Conservation (phyloP, 2,797 vertebrate genomes). For the Lateolabrax maculatus region DNA sequence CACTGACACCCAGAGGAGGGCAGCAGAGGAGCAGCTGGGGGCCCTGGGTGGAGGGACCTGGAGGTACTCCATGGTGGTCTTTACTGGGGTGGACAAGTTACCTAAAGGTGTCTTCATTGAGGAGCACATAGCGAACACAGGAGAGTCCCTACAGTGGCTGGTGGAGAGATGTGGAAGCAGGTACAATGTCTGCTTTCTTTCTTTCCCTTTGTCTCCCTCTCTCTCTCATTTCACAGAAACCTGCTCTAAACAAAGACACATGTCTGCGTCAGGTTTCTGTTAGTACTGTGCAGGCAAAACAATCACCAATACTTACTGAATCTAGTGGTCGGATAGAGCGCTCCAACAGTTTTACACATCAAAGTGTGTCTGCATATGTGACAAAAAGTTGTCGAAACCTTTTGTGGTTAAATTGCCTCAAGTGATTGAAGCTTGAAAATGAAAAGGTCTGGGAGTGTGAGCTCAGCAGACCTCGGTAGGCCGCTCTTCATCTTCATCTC, state of each 20-base stretch:
- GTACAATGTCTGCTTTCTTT: conserved; percentile 47
- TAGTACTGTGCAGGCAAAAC: background rate
- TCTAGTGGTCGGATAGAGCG: no score
- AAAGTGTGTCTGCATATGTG: background rate
- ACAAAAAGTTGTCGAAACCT: background rate
- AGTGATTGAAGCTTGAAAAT: background rate
- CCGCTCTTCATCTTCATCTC: background rate
- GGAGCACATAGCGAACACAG: conserved; percentile 84
- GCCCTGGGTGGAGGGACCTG: conserved; percentile 84
- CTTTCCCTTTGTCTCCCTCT: background rate
- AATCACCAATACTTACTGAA: background rate
- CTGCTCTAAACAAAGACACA: background rate
- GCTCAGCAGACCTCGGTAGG: background rate
- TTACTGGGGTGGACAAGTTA: conserved; percentile 83
- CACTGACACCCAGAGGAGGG: conserved; percentile 77
- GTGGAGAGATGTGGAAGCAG: conserved; percentile 86
- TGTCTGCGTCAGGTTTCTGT: background rate
- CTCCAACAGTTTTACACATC: no score
- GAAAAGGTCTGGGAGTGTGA: background rate
- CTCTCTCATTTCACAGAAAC: background rate
- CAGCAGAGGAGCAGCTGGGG: conserved; percentile 80
- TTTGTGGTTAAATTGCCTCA: background rate
- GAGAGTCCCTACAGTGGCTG: conserved; percentile 84
- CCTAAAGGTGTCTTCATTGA: conserved; percentile 82
- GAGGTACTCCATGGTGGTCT: conserved; percentile 86